phyloP scores from a whole-genome alignment of 2,797 vertebrate genomes.

The Eptatretus atami region DNA sequence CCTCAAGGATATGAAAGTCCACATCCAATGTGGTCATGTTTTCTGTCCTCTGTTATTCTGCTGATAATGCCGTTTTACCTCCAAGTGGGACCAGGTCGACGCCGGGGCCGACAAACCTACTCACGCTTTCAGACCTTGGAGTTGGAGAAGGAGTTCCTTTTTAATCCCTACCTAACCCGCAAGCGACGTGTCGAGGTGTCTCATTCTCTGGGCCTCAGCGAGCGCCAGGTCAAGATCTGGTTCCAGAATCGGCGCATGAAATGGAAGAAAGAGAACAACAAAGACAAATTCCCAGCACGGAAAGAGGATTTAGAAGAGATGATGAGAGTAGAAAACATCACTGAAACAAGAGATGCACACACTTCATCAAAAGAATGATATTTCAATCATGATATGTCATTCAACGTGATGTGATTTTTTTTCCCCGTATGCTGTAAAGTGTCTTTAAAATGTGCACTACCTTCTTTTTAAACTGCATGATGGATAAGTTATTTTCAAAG shows the following conservation, averaged over 20 bases:
- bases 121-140: constrained; percentile 37
- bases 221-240: constrained; percentile 75
- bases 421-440: too few species aligned
- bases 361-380: neutral
- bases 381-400: too few species aligned
- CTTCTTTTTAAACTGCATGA: too few species aligned
- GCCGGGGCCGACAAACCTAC: constrained; percentile 38
- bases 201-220: constrained; percentile 41
- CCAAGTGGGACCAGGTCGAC: constrained; percentile 28
- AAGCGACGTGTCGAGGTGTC: constrained; percentile 37
- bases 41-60: neutral
- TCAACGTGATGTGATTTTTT: too few species aligned
- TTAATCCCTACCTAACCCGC: constrained; percentile 40
- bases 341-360: neutral
- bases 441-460: too few species aligned
- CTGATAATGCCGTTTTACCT: neutral
- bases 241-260: constrained; percentile 42
- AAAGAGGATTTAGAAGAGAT: constrained; percentile 23
- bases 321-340: constrained; percentile 18
- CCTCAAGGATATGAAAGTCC: too few species aligned
- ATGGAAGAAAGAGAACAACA: constrained; percentile 46
- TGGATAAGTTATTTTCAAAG: too few species aligned
- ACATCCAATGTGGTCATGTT: too few species aligned
- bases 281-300: constrained; percentile 29
- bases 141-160: constrained; percentile 37